Base-by-base conservation (phyloP, 1,140 invertebrate genomes). In the Polypedilum vanderplanki region DNA sequence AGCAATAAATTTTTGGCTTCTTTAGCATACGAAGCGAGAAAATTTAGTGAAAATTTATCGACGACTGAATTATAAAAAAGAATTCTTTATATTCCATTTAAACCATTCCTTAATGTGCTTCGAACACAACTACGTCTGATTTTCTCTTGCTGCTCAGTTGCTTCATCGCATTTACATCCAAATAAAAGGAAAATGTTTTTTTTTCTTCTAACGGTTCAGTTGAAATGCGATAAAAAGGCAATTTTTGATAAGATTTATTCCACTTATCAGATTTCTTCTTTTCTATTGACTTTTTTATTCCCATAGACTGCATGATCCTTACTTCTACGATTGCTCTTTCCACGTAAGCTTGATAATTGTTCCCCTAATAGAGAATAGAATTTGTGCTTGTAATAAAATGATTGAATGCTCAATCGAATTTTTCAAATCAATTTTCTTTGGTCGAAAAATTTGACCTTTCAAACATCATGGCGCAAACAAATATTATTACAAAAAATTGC, bases 241-340 rank as follows among this genome's bases (percentile, higher is more conserved):
- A 57, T 57, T 57, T 57, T 57, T 57, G 46, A 57, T 57, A 57
- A 57, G 46, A 57, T 57, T 57, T 57, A 57, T 57, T 57, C 46
- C 46, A 57, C 46, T 57, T 57, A 57, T 57, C 46, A 57, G 46
- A 57, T 57, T 33, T 57, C 46, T 57, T 57, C 46, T 57, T 57
- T 57, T 33, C 24, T n/a, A 57, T 57, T 57, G 12, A 57, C 15
- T 57, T 15, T 57, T 57, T 12, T 57, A n/a, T 57, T 57, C n/a
- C n/a, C n/a, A 57, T 57, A 57, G 46, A n/a, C 9, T 57, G 12
- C 46, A 9, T n/a, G 12, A 57, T 57, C 10, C 46, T n/a, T 33
- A 5, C 24, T n/a, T 57, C 46, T 57, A 15, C 41, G 15, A 46
- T 57, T 46, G 12, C 46, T 12, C 12, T 46, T 10, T 46, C 15